A percentile compares a stretch with the other conserved stretches of the same genome.
Evolutionary conservation across 2,113 vertebrate genomes (phyloP).

Genomic region (Macrotus californicus): DNA sequence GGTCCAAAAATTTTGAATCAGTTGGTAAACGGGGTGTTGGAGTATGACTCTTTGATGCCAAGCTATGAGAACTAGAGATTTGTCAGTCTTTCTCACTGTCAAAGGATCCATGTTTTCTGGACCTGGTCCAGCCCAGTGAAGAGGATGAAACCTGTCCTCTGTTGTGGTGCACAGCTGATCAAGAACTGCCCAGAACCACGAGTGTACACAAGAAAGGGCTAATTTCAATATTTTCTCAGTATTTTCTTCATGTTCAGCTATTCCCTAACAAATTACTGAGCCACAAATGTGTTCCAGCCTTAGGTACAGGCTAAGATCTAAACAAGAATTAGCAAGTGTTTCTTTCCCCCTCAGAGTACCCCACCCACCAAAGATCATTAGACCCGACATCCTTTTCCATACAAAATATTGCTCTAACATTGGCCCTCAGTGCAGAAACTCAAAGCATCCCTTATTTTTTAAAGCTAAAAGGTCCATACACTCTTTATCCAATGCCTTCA

Average conservation of each 20-base stretch:
- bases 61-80: neutral
- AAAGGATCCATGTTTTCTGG: accelerated
- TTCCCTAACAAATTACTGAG: neutral
- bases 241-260: neutral
- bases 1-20: neutral
- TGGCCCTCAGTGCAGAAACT: neutral
- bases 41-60: neutral
- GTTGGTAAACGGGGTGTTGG: neutral
- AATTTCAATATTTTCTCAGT: neutral
- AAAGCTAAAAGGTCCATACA: neutral
- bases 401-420: neutral
- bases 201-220: neutral
- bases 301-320: neutral
- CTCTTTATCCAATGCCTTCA: neutral
- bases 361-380: neutral
- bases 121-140: neutral
- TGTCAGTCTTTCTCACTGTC: neutral
- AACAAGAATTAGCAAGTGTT: neutral
- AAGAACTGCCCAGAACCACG: neutral
- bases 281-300: neutral
- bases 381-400: neutral
- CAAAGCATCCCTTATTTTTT: neutral
- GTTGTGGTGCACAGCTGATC: accelerated
- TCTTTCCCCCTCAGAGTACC: accelerated
- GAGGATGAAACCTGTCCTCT: neutral